Evolutionary conservation across 2,888 invertebrate species (phyloP), one percentile per base, ranked within the genome.

Genomic region (Drosophila falleni): DNA sequence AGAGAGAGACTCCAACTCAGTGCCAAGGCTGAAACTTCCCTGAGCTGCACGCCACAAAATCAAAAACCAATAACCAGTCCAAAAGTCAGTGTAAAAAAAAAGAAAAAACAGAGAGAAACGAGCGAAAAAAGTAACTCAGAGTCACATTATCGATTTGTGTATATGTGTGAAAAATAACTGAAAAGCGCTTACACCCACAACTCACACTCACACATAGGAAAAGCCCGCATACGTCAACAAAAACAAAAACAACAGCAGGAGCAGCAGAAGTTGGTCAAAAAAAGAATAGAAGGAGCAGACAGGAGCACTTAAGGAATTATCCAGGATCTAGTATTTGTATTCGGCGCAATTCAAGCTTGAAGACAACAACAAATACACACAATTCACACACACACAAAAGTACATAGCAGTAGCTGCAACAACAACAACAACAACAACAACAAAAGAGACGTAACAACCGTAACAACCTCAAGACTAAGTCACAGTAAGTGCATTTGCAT

Each of bases 91-190:
- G 53, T 35, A 50, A 60, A 41, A 29, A 29, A 29, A 29, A 29
- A 29, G 5, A 6, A 29, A 5, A 29, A 41, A 39, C 35, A 16
- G 59, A 49, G 39, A 16, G 33, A 51, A 55, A 31, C 55, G 66
- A 73, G 67, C 64, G 61, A 73, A 69, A 66, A 64, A 66, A 56
- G 49, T 64, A 65, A 74, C 66, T 62, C 54, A 53, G 65, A 69
- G 67, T 35, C 65, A 72, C 66, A 81, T 83, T 87, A 87, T 87
- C 87, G 90, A 87, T 87, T 86, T 89, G 79, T 89, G 90, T 89
- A 74, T 84, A 81, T 89, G 83, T 88, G 71, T 84, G 66, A 86
- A 80, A 81, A 89, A 82, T 70, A 89, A 89, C 86, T 85, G 86
- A 74, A 75, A 70, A 73, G 75, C 68, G 67, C 71, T 70, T 66